A percentile compares a stretch with the other conserved stretches of the same genome.
These are phyloP conservation scores for Salvelinus namaycush DNA, from an alignment of 2,113 vertebrate genomes.

Conservation along the genomic window DNA sequence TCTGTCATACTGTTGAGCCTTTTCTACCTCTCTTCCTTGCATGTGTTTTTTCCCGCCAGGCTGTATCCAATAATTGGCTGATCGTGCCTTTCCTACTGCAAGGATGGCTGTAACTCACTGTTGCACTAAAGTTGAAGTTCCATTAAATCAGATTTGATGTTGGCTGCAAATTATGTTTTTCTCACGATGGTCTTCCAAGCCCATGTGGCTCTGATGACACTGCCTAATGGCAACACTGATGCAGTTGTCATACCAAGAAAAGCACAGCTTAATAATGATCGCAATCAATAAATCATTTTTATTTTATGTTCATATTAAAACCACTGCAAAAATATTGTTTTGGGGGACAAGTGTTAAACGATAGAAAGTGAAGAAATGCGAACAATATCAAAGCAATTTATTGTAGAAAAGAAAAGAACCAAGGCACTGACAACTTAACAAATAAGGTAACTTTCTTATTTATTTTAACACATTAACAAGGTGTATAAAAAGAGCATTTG, in stretches of 20 bases:
- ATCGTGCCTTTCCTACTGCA: no score
- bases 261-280: not conserved
- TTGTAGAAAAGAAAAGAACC: conserved; percentile 41
- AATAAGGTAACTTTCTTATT: conserved; percentile 19
- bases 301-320: conserved; percentile 54
- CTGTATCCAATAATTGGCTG: no score
- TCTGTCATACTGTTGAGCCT: not conserved
- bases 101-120: no score
- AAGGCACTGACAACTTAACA: conserved; percentile 75
- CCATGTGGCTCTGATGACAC: conserved; percentile 72
- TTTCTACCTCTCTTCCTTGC: not conserved
- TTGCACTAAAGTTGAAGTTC: not conserved
- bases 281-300: conserved; percentile 52
- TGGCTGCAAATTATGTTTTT: conserved; percentile 79
- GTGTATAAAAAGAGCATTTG: conserved; percentile 55
- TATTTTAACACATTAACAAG: no score
- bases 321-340: conserved; percentile 56
- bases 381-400: conserved; percentile 63
- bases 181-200: conserved; percentile 91
- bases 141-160: not conserved
- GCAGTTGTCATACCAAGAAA: conserved; percentile 45
- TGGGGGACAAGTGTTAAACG: conserved; percentile 51
- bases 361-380: conserved; percentile 63
- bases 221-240: conserved; percentile 82
- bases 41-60: no score